Evolutionary conservation across 2,113 vertebrate genomes (phyloP), one percentile per base, ranked within the genome.

Genomic region (Hystrix cristata): DNA sequence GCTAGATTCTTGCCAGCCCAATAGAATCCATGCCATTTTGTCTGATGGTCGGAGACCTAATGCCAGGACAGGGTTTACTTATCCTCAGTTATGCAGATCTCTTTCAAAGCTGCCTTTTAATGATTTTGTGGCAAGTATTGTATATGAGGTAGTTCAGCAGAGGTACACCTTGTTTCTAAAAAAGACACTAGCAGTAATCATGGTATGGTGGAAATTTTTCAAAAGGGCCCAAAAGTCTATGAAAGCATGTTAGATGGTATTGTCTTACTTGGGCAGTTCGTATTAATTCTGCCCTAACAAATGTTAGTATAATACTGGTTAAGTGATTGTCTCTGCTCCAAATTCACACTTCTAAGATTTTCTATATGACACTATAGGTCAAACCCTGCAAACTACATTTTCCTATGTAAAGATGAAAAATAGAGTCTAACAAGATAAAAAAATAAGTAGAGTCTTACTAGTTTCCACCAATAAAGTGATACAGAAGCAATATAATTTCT

Each of bases 191-290:
- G 23, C 43, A 94, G 23, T 74, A 90, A 80, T 83, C 78, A 87
- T 0, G 7, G 7, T 78, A 79, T 80, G 78, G 60, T 29, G 74
- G 19, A 87, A 82, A 64, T 23, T 72, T 81, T 86, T 97, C 96
- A 67, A 85, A 89, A 96, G 92, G 82, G 31, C 34, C 31, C 82
- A 84, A 55, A 81, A 93, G 67, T 91, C 48, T 95, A 7, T 93
- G 64, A 78, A 84, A 91, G 57, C 95, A 65, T 91, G 95, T 95
- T 79, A 92, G 11, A 65, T 82, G 34, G 80, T 62, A 94, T 87
- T 86, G n/a, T 91, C 46, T 84, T 51, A 27, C 79, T 86, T 90
- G 38, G 64, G 86, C 25, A 13, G 1, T 84, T 97, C 94, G 95
- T 92, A 91, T 16, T 89, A 87, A 31, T 18, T 94, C 83, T 94